These are phyloP conservation scores for Promerops cafer DNA, from an alignment of 2,113 vertebrate genomes.

Conservation along the genomic window DNA sequence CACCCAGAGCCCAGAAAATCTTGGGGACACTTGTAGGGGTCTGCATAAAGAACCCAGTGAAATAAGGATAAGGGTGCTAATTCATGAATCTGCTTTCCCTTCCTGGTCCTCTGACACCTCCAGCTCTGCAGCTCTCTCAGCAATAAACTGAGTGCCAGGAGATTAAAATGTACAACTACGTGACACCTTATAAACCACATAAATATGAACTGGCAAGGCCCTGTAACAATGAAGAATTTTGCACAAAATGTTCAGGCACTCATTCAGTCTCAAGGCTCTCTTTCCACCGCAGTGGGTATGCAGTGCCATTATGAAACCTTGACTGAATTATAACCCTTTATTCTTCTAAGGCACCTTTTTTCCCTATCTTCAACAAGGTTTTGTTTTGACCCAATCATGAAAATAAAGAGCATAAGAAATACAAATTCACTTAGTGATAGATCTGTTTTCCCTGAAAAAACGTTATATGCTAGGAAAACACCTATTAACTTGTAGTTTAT, in stretches of 20 bases:
- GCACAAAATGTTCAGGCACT: conserved; percentile 11
- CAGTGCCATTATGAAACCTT: background rate
- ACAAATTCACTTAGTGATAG: background rate
- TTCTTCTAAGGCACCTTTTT: background rate
- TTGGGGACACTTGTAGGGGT: no score
- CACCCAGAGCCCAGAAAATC: background rate
- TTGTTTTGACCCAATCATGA: background rate
- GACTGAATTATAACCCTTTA: background rate
- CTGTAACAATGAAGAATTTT: background rate
- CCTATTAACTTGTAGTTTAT: conserved; percentile 20
- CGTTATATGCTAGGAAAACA: background rate
- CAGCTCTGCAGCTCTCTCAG: background rate
- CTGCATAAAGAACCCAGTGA: background rate
- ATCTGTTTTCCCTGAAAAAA: conserved; percentile 25
- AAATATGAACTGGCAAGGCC: conserved; percentile 5
- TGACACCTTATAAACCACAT: conserved; percentile 25
- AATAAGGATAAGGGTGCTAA: background rate
- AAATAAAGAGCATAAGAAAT: background rate
- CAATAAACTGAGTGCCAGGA: background rate
- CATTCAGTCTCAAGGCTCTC: conserved; percentile 7
- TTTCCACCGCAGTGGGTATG: background rate
- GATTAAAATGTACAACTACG: conserved; percentile 14
- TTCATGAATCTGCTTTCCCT: background rate
- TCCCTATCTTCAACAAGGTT: background rate
- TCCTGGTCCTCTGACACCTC: background rate